phyloP scores from a whole-genome alignment of 2,888 invertebrate species.

The Dasysyrphus tricinctus region DNA sequence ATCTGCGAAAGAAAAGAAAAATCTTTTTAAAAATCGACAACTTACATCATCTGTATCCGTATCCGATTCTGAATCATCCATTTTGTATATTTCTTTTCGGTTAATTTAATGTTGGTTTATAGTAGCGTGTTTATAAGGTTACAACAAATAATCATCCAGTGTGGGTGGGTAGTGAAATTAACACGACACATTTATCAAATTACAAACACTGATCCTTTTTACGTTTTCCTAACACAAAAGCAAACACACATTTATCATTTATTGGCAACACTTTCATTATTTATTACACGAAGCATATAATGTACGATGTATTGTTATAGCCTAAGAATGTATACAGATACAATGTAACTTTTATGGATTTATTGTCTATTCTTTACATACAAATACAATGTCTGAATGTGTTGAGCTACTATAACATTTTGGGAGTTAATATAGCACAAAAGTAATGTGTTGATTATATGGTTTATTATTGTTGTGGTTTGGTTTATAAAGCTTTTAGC shows the following conservation, averaged over 20 bases:
- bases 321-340: background rate
- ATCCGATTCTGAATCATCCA: constrained; percentile 60
- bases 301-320: background rate
- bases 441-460: constrained; percentile 11
- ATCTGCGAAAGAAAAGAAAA: background rate
- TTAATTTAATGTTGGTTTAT: constrained; percentile 30
- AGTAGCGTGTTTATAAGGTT: constrained; percentile 43
- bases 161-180: constrained; percentile 37
- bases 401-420: constrained; percentile 6
- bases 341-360: constrained; percentile 14
- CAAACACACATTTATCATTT: constrained; percentile 52
- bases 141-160: constrained; percentile 54
- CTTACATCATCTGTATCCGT: constrained; percentile 68
- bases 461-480: background rate
- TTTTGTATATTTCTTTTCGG: constrained; percentile 19
- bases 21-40: constrained; percentile 18
- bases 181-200: constrained; percentile 51
- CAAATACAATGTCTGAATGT: background rate
- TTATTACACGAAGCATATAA: constrained; percentile 16
- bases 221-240: constrained; percentile 57
- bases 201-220: constrained; percentile 50
- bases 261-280: constrained; percentile 39
- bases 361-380: constrained; percentile 12
- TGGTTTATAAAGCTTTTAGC: constrained; percentile 30
- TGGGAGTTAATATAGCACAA: constrained; percentile 1